Evolutionary conservation across 2,113 vertebrate species (phyloP), one percentile per base, ranked within the genome.

Genomic region (Nothoprocta perdicaria): DNA sequence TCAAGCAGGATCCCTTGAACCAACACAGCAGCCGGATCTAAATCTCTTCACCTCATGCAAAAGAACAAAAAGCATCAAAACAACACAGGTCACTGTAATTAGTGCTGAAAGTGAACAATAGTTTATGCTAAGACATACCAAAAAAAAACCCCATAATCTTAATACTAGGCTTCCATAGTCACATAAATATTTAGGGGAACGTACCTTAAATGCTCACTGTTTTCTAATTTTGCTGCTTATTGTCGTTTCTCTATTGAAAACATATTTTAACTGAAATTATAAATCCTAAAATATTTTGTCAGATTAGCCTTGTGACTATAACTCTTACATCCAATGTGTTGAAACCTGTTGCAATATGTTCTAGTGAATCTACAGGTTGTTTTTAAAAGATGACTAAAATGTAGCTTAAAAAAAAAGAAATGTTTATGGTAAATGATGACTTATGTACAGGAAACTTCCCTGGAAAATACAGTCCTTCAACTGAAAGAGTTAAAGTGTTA

Each of bases 271-370:
- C 26, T 66, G 27, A 14, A 66, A 41, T 27, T 43, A 52, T 24
- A 65, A 6, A 43, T 1, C 26, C 2, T 13, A n/a, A 69, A 80
- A 5, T 50, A 40, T 53, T 50, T 83, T 63, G 31, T 58, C 2
- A 5, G n/a, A 23, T 17, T 74, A 62, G 6, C 1, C 6, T 72
- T 72, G 68, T 27, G 0, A 2, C 10, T 45, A 9, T 18, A 12
- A 1, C 4, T 89, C 83, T 10, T 38, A 12, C 83, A 86, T 84
- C 43, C 31, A 67, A 6, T 13, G 10, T 41, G 4, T n/a, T 12
- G 9, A 22, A 48, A 48, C 9, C 48, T 48, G 9, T 23, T 48
- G 48, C 48, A 48, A 48, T 10, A 21, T 48, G 48, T 48, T 48
- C 48, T 18, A 48, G 21, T 52, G 50, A 52, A 52, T 26, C 7